Percentiles rank a stretch among this genome's conserved stretches.
Evolutionary conservation across 2,113 vertebrate species (phyloP).

Genomic region (Baryphthengus martii): DNA sequence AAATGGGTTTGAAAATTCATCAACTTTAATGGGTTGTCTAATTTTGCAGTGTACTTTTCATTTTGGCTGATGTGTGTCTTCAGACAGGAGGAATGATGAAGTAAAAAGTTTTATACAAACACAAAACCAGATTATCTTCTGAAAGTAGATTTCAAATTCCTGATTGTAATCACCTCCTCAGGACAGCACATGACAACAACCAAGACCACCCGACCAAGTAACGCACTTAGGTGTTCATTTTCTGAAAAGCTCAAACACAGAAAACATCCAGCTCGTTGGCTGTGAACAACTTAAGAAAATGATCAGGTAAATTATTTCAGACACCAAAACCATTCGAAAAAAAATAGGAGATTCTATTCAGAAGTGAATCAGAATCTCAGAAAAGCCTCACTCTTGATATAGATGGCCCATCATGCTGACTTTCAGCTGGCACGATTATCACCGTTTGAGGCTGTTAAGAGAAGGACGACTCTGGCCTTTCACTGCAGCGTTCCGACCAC

Average conservation of each 20-base stretch:
- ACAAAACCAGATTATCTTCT: not conserved
- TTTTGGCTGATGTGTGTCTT: not conserved
- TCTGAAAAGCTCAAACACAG: not conserved
- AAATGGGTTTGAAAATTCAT: not conserved
- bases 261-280: not conserved
- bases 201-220: not conserved
- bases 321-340: not conserved
- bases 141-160: not conserved
- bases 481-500: not conserved
- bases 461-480: not conserved
- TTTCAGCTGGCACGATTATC: not conserved
- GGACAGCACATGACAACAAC: fast-evolving
- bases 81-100: not conserved
- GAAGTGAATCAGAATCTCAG: not conserved
- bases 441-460: not conserved
- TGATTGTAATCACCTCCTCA: not conserved
- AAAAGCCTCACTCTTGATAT: not conserved
- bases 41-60: not conserved
- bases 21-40: not conserved
- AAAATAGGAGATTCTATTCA: not conserved
- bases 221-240: not conserved
- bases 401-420: not conserved
- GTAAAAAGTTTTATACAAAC: not conserved
- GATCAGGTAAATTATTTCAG: not conserved
- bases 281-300: not conserved